Conservation (phyloP, 2,797 vertebrate genomes). For the Capromys pilorides region DNA sequence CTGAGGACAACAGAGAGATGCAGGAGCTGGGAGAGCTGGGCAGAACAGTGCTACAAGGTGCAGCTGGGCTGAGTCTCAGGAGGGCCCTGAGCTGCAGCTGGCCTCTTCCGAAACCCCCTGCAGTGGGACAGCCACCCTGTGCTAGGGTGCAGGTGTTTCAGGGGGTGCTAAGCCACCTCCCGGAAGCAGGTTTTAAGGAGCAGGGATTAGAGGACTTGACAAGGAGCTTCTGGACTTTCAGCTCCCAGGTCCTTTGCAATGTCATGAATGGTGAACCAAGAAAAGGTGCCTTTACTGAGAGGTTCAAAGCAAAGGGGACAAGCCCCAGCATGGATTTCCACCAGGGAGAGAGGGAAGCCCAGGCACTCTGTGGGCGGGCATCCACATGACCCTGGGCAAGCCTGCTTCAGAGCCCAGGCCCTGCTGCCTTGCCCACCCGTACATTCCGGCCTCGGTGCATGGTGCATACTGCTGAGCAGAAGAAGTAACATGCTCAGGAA, state of each 20-base stretch:
- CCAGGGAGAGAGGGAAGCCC: neutral
- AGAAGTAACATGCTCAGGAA: neutral
- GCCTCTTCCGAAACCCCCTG: neutral
- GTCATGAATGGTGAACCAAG: neutral
- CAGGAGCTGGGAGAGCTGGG: accelerated
- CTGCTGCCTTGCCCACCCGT: neutral
- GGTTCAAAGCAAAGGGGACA: neutral
- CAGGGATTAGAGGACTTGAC: neutral
- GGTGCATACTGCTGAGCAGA: neutral
- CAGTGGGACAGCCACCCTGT: no score
- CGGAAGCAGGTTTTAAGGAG: neutral
- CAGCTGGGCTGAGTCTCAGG: neutral
- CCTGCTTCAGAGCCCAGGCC: neutral
- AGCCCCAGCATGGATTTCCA: neutral
- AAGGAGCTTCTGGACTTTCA: neutral
- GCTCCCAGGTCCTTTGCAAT: neutral
- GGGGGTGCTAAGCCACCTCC: neutral
- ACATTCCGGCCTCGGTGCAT: neutral
- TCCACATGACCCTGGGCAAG: neutral
- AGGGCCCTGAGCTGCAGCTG: neutral
- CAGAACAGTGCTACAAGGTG: accelerated
- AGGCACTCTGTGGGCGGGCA: neutral
- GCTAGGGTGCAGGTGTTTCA: neutral
- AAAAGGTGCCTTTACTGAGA: neutral
- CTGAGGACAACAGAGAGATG: neutral